phyloP scores from a whole-genome alignment of 2,113 vertebrate species.

The Ranitomeya variabilis region DNA sequence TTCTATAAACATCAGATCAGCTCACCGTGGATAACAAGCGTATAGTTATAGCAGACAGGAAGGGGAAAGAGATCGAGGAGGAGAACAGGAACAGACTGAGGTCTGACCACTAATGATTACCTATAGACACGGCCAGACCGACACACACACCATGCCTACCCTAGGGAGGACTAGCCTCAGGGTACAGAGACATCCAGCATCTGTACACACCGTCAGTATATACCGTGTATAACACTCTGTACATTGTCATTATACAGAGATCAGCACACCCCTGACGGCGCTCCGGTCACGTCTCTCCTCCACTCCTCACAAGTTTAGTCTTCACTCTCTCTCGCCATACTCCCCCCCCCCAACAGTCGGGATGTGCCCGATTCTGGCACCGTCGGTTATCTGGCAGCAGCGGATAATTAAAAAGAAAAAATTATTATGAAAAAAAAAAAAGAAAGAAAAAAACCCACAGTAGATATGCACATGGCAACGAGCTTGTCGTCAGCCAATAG shows the following conservation, averaged over 20 bases:
- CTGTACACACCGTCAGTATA: not conserved
- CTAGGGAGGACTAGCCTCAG: not conserved
- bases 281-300: not conserved
- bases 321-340: slow-evolving; percentile 24
- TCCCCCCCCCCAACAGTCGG: not conserved
- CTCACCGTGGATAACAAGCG: slow-evolving; percentile 21
- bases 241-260: not conserved
- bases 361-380: slow-evolving; percentile 46
- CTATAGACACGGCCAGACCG: not conserved
- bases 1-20: not conserved
- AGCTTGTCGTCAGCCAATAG: slow-evolving; percentile 40
- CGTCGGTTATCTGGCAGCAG: slow-evolving; percentile 40
- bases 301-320: not conserved
- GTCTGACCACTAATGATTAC: slow-evolving; percentile 46
- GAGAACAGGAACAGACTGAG: slow-evolving; percentile 21
- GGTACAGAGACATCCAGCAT: not conserved
- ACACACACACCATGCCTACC: not conserved
- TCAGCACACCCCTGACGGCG: not conserved
- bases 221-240: not conserved
- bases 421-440: slow-evolving; percentile 35
- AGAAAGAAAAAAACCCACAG: not conserved
- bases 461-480: slow-evolving; percentile 51
- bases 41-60: slow-evolving; percentile 33
- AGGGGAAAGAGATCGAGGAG: not conserved
- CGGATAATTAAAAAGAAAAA: slow-evolving; percentile 57